Conservation (phyloP, 2,888 invertebrate species). For the Micropterix aruncella region DNA sequence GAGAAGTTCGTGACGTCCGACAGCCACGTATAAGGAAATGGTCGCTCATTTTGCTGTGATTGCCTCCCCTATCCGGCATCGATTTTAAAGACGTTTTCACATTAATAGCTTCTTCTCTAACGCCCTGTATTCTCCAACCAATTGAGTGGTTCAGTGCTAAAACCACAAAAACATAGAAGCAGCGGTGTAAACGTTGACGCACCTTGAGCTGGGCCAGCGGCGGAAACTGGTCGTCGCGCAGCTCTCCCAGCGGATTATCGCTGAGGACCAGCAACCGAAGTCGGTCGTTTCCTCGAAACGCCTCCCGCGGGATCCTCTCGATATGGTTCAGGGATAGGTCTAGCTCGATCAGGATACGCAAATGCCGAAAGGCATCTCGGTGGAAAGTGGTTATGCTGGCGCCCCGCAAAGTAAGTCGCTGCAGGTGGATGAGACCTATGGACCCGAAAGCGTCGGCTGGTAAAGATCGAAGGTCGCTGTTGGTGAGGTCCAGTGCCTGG, state of each 20-base stretch:
- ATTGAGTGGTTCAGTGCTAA: too few relatives aligned
- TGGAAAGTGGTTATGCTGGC: slow-evolving; percentile 65
- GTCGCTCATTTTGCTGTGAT: too few relatives aligned
- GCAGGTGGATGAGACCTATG: slow-evolving; percentile 69
- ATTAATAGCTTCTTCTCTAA: too few relatives aligned
- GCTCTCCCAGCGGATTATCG: slow-evolving; percentile 64
- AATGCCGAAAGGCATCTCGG: slow-evolving; percentile 72
- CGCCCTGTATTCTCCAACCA: too few relatives aligned
- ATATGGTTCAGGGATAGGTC: slow-evolving; percentile 76
- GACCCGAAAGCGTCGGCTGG: slow-evolving; percentile 67
- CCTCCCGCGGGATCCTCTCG: slow-evolving; percentile 56
- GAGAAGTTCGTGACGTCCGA: too few relatives aligned
- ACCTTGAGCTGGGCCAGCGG: too few relatives aligned
- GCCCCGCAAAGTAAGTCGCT: slow-evolving; percentile 65
- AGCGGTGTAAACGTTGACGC: too few relatives aligned
- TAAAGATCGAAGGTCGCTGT: slow-evolving; percentile 62
- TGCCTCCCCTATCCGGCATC: too few relatives aligned
- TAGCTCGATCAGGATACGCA: slow-evolving; percentile 75
- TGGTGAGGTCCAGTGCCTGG: slow-evolving; percentile 75
- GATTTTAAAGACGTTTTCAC: too few relatives aligned
- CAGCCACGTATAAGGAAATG: too few relatives aligned
- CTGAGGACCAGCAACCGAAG: slow-evolving; percentile 63
- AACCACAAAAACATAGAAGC: too few relatives aligned
- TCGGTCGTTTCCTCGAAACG: slow-evolving; percentile 75
- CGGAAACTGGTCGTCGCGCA: slow-evolving; percentile 70